Conservation (phyloP, 2,888 invertebrate genomes). For the Drosophila hamatofila region DNA sequence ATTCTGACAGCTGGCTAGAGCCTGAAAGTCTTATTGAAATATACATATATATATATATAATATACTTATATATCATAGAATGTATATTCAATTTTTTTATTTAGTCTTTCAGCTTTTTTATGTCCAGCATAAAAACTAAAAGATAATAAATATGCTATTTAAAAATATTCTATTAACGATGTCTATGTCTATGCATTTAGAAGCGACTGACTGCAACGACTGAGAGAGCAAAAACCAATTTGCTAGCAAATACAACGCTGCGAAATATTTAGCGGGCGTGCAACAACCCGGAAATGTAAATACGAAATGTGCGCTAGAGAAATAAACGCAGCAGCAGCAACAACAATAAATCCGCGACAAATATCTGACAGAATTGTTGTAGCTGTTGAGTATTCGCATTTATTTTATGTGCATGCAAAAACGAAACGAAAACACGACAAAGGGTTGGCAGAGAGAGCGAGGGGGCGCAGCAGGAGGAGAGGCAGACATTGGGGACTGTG, state of each 20-base stretch:
- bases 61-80: neutral
- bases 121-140: neutral
- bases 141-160: slow-evolving; percentile 5
- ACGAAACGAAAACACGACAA: slow-evolving; percentile 63
- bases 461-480: neutral
- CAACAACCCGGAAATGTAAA: slow-evolving; percentile 73
- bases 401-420: slow-evolving; percentile 74
- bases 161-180: slow-evolving; percentile 6
- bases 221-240: slow-evolving; percentile 17
- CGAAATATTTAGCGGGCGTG: slow-evolving; percentile 29
- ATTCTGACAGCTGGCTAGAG: neutral
- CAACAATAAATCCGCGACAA: slow-evolving; percentile 45
- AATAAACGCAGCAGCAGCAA: slow-evolving; percentile 1
- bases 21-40: neutral
- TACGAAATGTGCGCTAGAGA: slow-evolving; percentile 31
- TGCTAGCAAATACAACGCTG: slow-evolving; percentile 15
- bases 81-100: no score
- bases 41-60: neutral
- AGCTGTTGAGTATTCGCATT: slow-evolving; percentile 56
- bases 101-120: neutral
- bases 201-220: neutral
- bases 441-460: slow-evolving; percentile 17
- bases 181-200: slow-evolving; percentile 38
- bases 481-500: neutral
- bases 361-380: slow-evolving; percentile 54